Evolutionary conservation across 2,888 invertebrate species (phyloP), one percentile per base, ranked within the genome.

Genomic region (Serripes groenlandicus): DNA sequence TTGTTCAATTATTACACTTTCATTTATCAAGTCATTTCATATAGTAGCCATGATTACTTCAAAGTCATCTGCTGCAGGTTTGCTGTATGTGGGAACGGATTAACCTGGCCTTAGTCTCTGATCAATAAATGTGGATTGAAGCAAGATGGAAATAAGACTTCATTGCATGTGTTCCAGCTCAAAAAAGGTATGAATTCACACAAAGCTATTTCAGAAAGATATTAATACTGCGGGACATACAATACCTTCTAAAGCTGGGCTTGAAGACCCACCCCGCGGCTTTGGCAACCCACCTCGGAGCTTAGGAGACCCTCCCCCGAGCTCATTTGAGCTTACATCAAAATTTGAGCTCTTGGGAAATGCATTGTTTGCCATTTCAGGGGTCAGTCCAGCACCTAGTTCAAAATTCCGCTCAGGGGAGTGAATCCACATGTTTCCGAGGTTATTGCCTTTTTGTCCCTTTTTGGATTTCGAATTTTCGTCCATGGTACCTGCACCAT

Each of bases 371-470:
- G 21, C 52, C 49, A 37, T 62, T 37, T 82, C 75, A 35, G 75
- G 62, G 64, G 64, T 77, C n/a, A 66, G 42, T n/a, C 66, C 66
- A 7, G 76, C 68, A 56, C 60, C 64, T 23, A 86, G 66, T 75
- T 86, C 86, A 81, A 86, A 86, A 68, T 86, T 86, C 35, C 86
- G 56, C 75, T 86, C 86, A 56, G 86, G 86, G 75, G 81, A 80
- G 77, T 78, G 83, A 58, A 86, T 81, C 86, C 86, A 86, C 9
- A 34, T 83, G 75, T 86, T 86, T 21, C 80, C 81, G 15, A 78
- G 81, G 54, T 62, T 70, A 49, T 62, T 70, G 54, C 73, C 70
- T 35, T 75, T 78, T 68, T 85, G 75, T 52, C 78, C 78, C 64
- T 81, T 85, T 78, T 83, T 79, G 52, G 69, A 74, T 37, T 74